A percentile compares a stretch with the other conserved stretches of the same genome.
phyloP scores from a whole-genome alignment of 2,113 vertebrate genomes.

The Dasyornis broadbenti region DNA sequence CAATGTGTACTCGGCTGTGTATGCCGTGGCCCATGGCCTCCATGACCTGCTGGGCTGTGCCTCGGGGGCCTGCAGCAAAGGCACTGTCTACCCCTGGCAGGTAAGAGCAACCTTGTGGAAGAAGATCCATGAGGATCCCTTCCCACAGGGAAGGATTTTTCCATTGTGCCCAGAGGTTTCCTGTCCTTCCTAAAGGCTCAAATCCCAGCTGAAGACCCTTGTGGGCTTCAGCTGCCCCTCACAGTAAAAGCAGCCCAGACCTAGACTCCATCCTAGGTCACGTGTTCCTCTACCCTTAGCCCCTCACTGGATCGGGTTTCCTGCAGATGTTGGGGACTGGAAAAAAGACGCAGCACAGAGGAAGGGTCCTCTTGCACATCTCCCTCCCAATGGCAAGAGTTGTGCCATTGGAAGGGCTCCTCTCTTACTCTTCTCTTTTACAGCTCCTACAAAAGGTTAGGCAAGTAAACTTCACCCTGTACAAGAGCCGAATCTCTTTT shows the following conservation, averaged over 20 bases:
- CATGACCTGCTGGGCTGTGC: constrained; percentile 76
- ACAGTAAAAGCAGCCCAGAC: neutral
- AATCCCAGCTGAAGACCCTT: neutral
- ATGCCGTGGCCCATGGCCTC: constrained; percentile 76
- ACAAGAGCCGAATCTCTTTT: constrained; percentile 70
- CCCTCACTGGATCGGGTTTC: neutral
- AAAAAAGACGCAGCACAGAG: neutral
- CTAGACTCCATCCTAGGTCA: neutral
- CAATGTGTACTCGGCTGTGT: constrained; percentile 70
- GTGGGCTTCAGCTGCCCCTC: neutral
- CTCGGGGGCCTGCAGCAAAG: constrained; percentile 51
- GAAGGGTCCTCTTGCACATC: neutral
- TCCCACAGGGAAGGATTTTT: neutral
- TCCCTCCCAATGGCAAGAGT: neutral
- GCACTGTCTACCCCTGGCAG: constrained; percentile 73
- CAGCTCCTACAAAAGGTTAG: constrained; percentile 69
- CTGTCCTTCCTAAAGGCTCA: neutral
- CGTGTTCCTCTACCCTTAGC: neutral
- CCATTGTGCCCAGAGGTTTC: neutral
- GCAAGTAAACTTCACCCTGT: constrained; percentile 78
- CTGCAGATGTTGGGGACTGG: neutral
- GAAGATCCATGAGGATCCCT: neutral
- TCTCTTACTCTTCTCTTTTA: neutral
- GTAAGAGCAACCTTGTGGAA: constrained; percentile 50
- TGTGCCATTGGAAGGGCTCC: neutral